phyloP scores from a whole-genome alignment of 1,140 invertebrate genomes.

The Drosophila parabipectinata region DNA sequence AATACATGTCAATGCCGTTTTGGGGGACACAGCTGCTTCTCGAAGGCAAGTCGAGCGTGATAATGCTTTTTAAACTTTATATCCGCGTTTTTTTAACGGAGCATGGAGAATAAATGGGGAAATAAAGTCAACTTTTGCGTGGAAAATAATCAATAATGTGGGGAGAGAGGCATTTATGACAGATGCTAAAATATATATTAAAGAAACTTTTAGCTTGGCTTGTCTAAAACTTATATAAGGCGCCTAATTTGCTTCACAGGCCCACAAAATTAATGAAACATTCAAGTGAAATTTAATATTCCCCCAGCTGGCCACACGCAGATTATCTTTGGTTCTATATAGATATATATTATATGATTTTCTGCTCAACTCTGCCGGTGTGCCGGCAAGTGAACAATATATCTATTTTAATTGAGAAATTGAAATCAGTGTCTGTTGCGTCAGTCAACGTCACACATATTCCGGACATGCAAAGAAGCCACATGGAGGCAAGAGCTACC shows the following conservation, averaged over 20 bases:
- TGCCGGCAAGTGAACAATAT: conserved; percentile 5
- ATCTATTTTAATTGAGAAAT: conserved; percentile 53
- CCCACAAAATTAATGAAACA: conserved; percentile 26
- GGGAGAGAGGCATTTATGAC: not conserved
- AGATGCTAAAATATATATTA: not conserved
- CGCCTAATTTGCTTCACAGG: not conserved
- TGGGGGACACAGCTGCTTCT: conserved; percentile 20
- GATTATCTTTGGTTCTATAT: conserved; percentile 5
- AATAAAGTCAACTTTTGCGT: conserved; percentile 12
- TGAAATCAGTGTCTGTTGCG: conserved; percentile 38
- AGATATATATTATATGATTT: not conserved
- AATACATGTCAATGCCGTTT: conserved; percentile 20
- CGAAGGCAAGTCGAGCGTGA: conserved; percentile 8
- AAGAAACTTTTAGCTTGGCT: not conserved
- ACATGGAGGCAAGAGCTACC: conserved; percentile 12
- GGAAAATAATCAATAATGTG: conserved; percentile 25
- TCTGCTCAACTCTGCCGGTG: conserved; percentile 1
- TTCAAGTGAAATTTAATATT: conserved; percentile 37
- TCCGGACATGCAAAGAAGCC: conserved; percentile 48
- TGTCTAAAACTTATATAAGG: conserved; percentile 15
- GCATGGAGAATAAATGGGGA: conserved; percentile 14
- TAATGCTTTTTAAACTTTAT: conserved; percentile 26
- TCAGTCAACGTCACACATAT: conserved; percentile 27
- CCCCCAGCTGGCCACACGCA: conserved; percentile 4
- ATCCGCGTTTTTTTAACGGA: conserved; percentile 12